Evolutionary conservation across 1,140 invertebrate genomes (phyloP), one percentile per base, ranked within the genome.

Genomic region (Agrypnia vestita): DNA sequence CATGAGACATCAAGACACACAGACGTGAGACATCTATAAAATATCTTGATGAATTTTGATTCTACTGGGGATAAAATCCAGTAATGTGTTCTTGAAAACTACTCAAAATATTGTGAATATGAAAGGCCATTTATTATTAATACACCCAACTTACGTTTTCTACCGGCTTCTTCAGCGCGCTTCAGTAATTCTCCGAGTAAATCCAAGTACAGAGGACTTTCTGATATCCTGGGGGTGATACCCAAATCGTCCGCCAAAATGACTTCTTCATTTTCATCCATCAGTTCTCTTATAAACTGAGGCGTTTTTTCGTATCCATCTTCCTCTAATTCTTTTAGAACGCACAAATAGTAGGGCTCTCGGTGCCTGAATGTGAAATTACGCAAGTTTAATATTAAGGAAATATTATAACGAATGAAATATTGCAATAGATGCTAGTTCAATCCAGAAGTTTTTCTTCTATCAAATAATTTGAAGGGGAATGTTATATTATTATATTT

Each of bases 291-390:
- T 11, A 91, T 80, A 47, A 85, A 88, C n/a, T 82, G 75, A 11
- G 85, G 85, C 0, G 88, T 83, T 59, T 84, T 84, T 0, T 51
- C 0, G 35, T 83, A 87, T 0, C 85, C 85, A 6, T 85, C 79
- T 83, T 90, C 89, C 43, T 86, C 73, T 6, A 91, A 83, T 76
- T 90, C 88, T 4, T 85, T 55, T 1, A 89, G 17, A 4, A 89
- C 79, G 13, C 86, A 86, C 81, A 90, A 85, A 46, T 87, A 64
- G 74, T 84, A 83, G 0, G 88, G 86, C 15, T 89, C 72, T 7
- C 84, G 85, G 79, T 84, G 84, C 79, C 89, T 89, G 46, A 73
- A 80, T n/a, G 49, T 4, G 8, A 51, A 51, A 12, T 51, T 51
- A 51, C 1, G 49, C 1, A 51, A 13, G 3, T 13, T 13, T 3